A percentile compares a stretch with the other conserved stretches of the same genome.
phyloP scores from a whole-genome alignment of 2,113 vertebrate species.

The Alligator mississippiensis region DNA sequence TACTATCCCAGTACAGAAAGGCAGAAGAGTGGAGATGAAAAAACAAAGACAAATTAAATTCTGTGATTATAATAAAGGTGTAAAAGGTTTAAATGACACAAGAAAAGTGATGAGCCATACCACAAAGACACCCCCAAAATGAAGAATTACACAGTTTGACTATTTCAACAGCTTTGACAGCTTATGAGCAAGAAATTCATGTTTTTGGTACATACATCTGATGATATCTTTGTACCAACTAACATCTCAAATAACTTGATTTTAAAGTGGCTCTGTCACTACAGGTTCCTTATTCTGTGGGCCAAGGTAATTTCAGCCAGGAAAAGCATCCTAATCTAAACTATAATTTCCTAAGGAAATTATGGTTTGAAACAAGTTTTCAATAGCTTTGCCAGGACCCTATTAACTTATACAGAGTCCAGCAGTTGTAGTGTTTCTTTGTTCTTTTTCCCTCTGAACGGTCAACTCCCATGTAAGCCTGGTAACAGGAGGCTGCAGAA shows the following conservation, averaged over 20 bases:
- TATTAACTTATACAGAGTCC: not conserved
- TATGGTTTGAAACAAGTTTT: not conserved
- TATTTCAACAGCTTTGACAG: not conserved
- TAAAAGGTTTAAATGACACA: slow-evolving; percentile 8
- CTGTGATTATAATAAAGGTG: slow-evolving; percentile 13
- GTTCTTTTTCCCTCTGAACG: not conserved
- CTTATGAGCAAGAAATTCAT: not conserved
- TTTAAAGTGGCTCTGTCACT: not conserved
- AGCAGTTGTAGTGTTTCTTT: too few species aligned
- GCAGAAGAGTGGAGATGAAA: not conserved
- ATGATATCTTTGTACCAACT: not conserved
- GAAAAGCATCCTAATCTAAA: not conserved
- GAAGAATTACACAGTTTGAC: not conserved
- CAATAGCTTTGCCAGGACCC: not conserved
- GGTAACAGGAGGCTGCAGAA: not conserved
- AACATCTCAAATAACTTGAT: not conserved
- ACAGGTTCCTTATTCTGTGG: not conserved
- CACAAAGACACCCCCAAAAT: not conserved
- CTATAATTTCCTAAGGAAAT: not conserved
- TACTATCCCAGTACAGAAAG: not conserved
- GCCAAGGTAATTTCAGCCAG: not conserved
- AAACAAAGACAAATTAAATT: slow-evolving; percentile 11
- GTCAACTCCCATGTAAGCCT: not conserved
- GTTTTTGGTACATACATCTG: not conserved
- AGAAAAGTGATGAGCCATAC: slow-evolving; percentile 11